These are phyloP conservation scores for Ophion ellenae DNA, from an alignment of 2,888 invertebrate genomes.

Conservation along the genomic window DNA sequence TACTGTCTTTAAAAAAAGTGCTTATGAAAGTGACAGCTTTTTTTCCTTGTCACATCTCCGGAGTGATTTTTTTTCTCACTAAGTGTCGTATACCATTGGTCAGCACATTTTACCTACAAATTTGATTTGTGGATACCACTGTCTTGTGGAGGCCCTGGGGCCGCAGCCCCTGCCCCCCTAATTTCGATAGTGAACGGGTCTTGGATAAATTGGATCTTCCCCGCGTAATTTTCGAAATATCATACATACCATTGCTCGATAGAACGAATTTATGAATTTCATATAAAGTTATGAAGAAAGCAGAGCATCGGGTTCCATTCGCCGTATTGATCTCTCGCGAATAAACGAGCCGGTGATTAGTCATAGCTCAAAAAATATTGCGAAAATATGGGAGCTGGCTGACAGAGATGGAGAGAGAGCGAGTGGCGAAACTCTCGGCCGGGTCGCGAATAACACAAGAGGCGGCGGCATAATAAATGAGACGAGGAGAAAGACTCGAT, in stretches of 20 bases:
- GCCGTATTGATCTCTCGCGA: conserved; percentile 67
- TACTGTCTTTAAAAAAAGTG: too few species aligned
- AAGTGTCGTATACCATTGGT: too few species aligned
- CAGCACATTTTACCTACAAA: too few species aligned
- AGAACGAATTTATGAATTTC: conserved; percentile 13
- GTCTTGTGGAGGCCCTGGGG: too few species aligned
- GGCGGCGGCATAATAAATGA: conserved; percentile 80
- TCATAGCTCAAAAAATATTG: conserved; percentile 15
- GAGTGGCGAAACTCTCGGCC: conserved; percentile 40
- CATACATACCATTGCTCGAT: neutral
- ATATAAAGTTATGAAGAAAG: neutral
- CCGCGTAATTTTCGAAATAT: neutral
- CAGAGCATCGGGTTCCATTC: conserved; percentile 22
- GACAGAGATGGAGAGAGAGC: conserved; percentile 3
- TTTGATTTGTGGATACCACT: too few species aligned
- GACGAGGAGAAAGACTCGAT: conserved; percentile 66
- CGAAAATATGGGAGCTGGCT: neutral
- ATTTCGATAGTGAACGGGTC: too few species aligned
- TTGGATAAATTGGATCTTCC: neutral
- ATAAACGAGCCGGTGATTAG: conserved; percentile 31
- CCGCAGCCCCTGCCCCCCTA: too few species aligned
- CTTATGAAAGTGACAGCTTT: too few species aligned
- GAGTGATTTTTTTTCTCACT: too few species aligned
- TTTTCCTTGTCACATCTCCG: too few species aligned
- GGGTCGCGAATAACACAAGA: conserved; percentile 75